Evolutionary conservation across 2,113 vertebrate species (phyloP), one percentile per base, ranked within the genome.

Genomic region (Aegotheles bennettii): DNA sequence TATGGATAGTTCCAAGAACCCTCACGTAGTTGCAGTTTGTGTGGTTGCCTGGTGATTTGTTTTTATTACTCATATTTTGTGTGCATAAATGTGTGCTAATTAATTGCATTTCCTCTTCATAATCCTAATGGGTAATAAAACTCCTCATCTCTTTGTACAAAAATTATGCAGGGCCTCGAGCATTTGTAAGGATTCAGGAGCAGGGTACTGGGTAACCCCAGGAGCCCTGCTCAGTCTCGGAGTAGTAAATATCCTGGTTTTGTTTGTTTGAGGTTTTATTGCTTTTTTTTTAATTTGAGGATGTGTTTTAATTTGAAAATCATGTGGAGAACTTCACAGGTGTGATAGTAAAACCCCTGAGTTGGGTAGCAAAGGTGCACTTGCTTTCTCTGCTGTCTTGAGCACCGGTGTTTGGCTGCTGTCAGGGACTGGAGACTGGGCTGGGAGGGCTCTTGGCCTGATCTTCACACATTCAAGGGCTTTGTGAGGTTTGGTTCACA

Each of bases 291-390:
- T 35, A 68, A 12, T 36, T 18, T 26, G 13, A 79, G 33, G 13
- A 9, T 6, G 12, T 9, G 26, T 7, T 8, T 86, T 81, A 42
- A 54, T 5, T 43, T 60, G 35, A 74, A 65, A 74, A 20, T 20
- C 8, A 3, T 0, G 1, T 5, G 3, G 1, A 45, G 53, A 64
- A n/a, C 17, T 56, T 50, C 7, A 3, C 25, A 1, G 43, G 17
- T 53, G 1, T 8, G 15, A 3, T 1, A 56, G 29, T 19, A 40
- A 60, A 17, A 1, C 10, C 56, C 16, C 6, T 1, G 9, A 18
- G 19, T 3, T 1, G 1, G 25, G 40, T 12, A 19, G 36, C 48
- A 0, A 0, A 26, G 35, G 8, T 6, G 16, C 16, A 2, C 9
- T 74, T 53, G 50, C 3, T 82, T 81, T 68, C 74, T 31, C 31